Percentiles rank a stretch among this genome's conserved stretches.
Evolutionary conservation across 2,797 vertebrate species (phyloP).

Genomic region (Danio kyathit): DNA sequence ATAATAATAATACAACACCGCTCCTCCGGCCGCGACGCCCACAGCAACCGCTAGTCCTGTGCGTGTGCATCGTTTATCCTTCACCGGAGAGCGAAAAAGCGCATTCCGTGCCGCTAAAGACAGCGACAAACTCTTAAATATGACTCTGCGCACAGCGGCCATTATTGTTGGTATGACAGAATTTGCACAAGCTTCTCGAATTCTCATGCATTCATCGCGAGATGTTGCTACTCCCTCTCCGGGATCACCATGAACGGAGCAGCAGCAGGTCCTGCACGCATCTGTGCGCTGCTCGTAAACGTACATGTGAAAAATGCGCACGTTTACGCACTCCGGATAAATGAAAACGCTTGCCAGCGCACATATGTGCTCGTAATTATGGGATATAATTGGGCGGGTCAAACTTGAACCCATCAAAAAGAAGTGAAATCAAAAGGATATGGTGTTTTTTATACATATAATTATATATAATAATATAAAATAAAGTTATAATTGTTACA

Average conservation of each 20-base stretch:
- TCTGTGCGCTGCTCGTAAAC: background rate
- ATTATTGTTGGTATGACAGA: conserved; percentile 70
- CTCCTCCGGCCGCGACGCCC: conserved; percentile 75
- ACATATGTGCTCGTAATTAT: background rate
- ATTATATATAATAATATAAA: background rate
- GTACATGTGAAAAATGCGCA: background rate
- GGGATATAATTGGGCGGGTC: background rate
- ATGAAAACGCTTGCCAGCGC: background rate
- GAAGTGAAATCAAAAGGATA: background rate
- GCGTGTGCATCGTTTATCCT: conserved; percentile 48
- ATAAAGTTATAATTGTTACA: background rate
- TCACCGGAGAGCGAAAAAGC: conserved; percentile 44
- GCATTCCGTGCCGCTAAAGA: conserved; percentile 59
- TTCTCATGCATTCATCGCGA: conserved; percentile 73
- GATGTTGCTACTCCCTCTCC: conserved; percentile 61
- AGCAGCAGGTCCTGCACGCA: background rate
- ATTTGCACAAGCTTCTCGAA: conserved; percentile 64
- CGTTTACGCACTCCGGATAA: background rate
- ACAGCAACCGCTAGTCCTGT: conserved; percentile 65
- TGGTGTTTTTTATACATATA: background rate
- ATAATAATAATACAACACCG: conserved; percentile 72
- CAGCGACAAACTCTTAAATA: conserved; percentile 67
- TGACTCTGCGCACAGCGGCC: conserved; percentile 79
- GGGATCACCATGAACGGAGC: conserved; percentile 6
- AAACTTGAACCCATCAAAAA: background rate